Conservation (phyloP, 2,888 invertebrate species). For the Anoplius nigerrimus region DNA sequence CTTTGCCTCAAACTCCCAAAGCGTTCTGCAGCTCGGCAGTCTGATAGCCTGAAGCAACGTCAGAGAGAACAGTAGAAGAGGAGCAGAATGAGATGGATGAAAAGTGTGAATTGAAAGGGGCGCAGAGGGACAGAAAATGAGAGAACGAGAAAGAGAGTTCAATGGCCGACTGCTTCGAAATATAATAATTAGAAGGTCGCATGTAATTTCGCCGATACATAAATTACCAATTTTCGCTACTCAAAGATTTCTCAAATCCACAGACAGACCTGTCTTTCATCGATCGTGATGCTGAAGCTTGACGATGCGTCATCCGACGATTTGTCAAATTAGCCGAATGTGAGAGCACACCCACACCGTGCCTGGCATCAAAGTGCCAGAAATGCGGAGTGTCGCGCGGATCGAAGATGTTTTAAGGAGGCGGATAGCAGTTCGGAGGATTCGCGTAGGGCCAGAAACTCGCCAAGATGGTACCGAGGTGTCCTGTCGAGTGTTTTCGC, state of each 20-base stretch:
- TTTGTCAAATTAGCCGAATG: no score
- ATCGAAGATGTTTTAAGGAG: slow-evolving; percentile 54
- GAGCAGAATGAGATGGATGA: slow-evolving; percentile 21
- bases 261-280: no score
- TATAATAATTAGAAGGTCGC: slow-evolving; percentile 23
- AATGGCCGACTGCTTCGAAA: slow-evolving; percentile 6
- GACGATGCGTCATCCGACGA: no score
- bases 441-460: slow-evolving; percentile 55
- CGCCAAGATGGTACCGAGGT: slow-evolving; percentile 69
- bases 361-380: slow-evolving; percentile 15
- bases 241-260: background rate
- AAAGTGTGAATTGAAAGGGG: slow-evolving; percentile 21
- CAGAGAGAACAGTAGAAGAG: slow-evolving; percentile 1
- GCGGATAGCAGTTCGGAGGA: slow-evolving; percentile 45
- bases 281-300: no score
- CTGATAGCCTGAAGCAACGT: slow-evolving; percentile 35
- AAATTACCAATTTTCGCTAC: slow-evolving; percentile 47
- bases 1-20: slow-evolving; percentile 59
- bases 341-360: no score
- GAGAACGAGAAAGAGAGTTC: slow-evolving; percentile 7
- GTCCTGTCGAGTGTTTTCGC: slow-evolving; percentile 74
- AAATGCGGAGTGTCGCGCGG: slow-evolving; percentile 47
- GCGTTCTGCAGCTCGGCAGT: slow-evolving; percentile 37
- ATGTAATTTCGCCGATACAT: slow-evolving; percentile 56
- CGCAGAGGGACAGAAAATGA: background rate